These are phyloP conservation scores for Rhabditoides inermis DNA, from an alignment of 2,888 invertebrate genomes.

Conservation along the genomic window DNA sequence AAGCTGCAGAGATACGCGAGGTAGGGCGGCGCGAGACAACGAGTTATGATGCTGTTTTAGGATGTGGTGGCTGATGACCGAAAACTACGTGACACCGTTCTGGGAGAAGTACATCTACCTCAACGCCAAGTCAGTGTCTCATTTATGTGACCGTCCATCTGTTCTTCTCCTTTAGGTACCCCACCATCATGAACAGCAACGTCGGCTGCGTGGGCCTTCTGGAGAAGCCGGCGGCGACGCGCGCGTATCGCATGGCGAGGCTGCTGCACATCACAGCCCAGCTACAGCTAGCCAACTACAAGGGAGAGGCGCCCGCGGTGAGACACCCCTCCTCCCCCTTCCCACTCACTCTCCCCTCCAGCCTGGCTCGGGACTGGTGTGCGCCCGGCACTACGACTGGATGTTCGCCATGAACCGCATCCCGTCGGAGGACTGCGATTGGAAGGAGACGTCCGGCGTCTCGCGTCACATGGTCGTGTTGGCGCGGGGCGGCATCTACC, in stretches of 20 bases:
- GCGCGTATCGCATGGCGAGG: slow-evolving; percentile 33
- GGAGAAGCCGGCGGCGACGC: slow-evolving; percentile 19
- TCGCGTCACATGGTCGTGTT: slow-evolving; percentile 28
- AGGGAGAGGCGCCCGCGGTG: no score
- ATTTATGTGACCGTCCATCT: no score
- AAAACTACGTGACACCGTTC: slow-evolving; percentile 45
- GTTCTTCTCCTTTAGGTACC: no score
- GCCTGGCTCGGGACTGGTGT: slow-evolving; percentile 39
- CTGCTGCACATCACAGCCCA: no score
- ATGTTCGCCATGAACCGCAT: slow-evolving; percentile 33
- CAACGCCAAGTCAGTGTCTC: slow-evolving; percentile 17
- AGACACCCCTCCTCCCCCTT: no score
- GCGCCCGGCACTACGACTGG: slow-evolving; percentile 41
- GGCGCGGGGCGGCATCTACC: slow-evolving; percentile 33
- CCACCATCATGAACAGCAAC: slow-evolving; percentile 35
- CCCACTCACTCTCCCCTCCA: no score
- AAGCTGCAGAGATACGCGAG: slow-evolving; percentile 31
- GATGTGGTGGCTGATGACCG: slow-evolving; percentile 28
- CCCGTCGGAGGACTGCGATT: slow-evolving; percentile 33
- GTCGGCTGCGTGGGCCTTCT: slow-evolving; percentile 38
- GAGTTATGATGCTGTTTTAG: no score
- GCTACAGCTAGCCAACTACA: no score
- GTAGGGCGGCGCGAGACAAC: no score
- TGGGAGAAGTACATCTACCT: slow-evolving; percentile 48
- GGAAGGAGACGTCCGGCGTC: slow-evolving; percentile 13